A percentile compares a stretch with the other conserved stretches of the same genome.
Evolutionary conservation across 2,888 invertebrate species (phyloP).

Genomic region (Zelleria hepariella): DNA sequence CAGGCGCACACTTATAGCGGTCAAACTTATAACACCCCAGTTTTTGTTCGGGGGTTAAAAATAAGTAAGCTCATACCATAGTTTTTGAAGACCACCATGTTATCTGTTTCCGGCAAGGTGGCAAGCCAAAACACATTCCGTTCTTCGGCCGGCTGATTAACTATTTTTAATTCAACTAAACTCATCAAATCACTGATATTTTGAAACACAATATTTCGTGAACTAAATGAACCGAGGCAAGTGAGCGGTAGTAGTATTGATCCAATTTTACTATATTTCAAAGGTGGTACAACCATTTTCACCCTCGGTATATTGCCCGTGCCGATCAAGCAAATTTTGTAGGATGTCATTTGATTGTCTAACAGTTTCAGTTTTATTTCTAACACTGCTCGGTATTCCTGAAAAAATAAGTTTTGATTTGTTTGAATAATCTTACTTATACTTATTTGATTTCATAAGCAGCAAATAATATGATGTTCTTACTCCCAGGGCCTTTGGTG

Average conservation of each 20-base stretch:
- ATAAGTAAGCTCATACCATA: conserved; percentile 29
- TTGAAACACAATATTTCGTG: conserved; percentile 40
- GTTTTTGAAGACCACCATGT: conserved; percentile 25
- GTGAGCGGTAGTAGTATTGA: conserved; percentile 48
- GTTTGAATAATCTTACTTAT: background rate
- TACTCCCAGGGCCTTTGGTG: conserved; percentile 51
- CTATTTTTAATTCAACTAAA: conserved; percentile 31
- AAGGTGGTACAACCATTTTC: conserved; percentile 33
- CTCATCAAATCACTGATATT: conserved; percentile 47
- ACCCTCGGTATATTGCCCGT: conserved; percentile 62
- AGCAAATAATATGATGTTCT: conserved; percentile 2
- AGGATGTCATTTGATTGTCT: conserved; percentile 48
- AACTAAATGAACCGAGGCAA: conserved; percentile 48
- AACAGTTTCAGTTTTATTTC: conserved; percentile 54
- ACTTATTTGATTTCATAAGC: background rate
- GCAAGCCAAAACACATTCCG: conserved; percentile 49
- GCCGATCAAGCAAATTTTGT: conserved; percentile 56
- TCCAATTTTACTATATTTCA: conserved; percentile 34
- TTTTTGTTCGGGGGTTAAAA: background rate
- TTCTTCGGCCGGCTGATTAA: conserved; percentile 27
- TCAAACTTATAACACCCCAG: no score
- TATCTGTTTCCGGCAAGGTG: conserved; percentile 22
- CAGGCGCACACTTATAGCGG: no score
- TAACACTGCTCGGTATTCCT: conserved; percentile 60
- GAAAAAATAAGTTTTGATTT: conserved; percentile 13